A percentile compares a stretch with the other conserved stretches of the same genome.
Conservation (phyloP, 2,797 vertebrate species). For the Scarus forsteni region DNA sequence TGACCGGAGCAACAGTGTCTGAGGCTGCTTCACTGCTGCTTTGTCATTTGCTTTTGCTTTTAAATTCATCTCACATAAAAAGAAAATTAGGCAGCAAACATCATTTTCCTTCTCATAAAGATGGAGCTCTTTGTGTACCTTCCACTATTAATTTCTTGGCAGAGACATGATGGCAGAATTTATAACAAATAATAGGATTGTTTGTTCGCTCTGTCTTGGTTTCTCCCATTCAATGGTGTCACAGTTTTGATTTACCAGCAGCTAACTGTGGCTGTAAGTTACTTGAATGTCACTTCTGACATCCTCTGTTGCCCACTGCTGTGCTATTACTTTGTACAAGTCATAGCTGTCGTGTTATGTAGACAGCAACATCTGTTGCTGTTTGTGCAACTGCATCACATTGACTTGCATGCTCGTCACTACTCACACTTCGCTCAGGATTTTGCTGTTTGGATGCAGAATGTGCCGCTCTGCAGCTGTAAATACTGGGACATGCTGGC, state of each 20-base stretch:
- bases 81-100: not conserved
- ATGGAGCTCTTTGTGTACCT: conserved; percentile 20
- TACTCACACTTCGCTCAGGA: conserved; percentile 51
- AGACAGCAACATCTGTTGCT: conserved; percentile 62
- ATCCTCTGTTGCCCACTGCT: conserved; percentile 50
- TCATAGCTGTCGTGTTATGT: conserved; percentile 50
- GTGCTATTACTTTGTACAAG: conserved; percentile 46
- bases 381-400: conserved; percentile 40
- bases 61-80: conserved; percentile 12
- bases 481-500: conserved; percentile 28
- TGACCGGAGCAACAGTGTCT: not conserved
- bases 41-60: conserved; percentile 10
- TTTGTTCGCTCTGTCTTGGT: conserved; percentile 46
- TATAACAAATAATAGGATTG: conserved; percentile 36
- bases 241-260: conserved; percentile 49
- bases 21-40: conserved; percentile 1
- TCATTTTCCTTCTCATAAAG: conserved; percentile 31
- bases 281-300: conserved; percentile 60
- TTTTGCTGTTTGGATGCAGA: conserved; percentile 60
- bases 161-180: conserved; percentile 33
- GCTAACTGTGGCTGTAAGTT: conserved; percentile 62
- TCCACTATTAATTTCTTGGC: conserved; percentile 32
- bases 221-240: conserved; percentile 48
- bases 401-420: conserved; percentile 41
- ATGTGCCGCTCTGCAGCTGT: conserved; percentile 39